Evolutionary conservation across 2,797 vertebrate species (phyloP), one percentile per base, ranked within the genome.

Genomic region (Acipenser ruthenus): DNA sequence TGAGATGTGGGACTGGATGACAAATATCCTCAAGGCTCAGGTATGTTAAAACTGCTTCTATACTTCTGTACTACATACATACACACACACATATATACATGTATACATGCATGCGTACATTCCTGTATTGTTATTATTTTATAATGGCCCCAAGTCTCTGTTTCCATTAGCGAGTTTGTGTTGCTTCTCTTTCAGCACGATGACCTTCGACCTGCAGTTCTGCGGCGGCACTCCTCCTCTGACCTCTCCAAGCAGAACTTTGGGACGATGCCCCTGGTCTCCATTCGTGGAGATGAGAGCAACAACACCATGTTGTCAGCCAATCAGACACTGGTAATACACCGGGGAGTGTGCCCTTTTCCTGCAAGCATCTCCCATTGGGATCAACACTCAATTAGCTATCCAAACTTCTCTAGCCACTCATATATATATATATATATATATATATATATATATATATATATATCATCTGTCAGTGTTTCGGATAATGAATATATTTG

Each of bases 1-100:
- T 0, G 95, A 98, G 66, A 86, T 97, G 74, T 99, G 96, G 95
- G 94, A 96, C 76, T 99, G 96, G 95, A 92, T 93, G 74, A 93
- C 89, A 65, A 91, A 90, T 81, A 93, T 98, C 77, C 90, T 99
- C 62, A 95, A 92, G 80, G 92, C 93, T 69, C 95, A 98, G 94
- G 93, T 94, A 74, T 67, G 80, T 71, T 61, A 60, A n/a, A 62
- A 37, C 23, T 37, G 4, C 23, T 37, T 37, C 23, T 37, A 4
- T 37, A 37, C 23, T 37, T 37, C 23, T 37, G 23, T 4, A 37
- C 23, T 37, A 37, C 23, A 37, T 37, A 37, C 23, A 37, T 3
- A 37, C 23, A 37, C 23, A 37, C 23, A 37, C 23, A 37, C 23
- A 37, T 37, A 37, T 37, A 37, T 37, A 37, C 23, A 37, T 37